These are phyloP conservation scores for Ictinia mississippiensis DNA, from an alignment of 2,797 vertebrate genomes.

Conservation along the genomic window DNA sequence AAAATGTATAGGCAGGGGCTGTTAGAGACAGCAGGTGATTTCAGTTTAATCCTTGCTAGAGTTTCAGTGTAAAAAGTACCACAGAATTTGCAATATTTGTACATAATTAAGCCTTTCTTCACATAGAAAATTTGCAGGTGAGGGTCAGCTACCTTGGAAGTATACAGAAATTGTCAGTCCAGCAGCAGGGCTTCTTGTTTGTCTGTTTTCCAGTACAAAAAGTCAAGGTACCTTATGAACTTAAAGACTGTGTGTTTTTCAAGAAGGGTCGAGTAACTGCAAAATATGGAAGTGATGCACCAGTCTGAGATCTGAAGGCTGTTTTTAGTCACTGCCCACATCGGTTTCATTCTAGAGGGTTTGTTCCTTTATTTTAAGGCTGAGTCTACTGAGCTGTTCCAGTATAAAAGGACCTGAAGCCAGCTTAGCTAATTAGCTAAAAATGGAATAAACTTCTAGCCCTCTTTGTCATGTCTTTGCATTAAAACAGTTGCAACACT, in stretches of 20 bases:
- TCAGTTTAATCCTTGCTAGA: neutral
- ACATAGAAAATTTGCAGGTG: neutral
- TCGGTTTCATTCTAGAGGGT: neutral
- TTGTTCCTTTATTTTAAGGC: neutral
- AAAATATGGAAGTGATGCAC: neutral
- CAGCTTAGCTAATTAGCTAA: neutral
- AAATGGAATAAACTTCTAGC: neutral
- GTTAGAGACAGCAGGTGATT: neutral
- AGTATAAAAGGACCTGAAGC: neutral
- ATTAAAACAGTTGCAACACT: neutral
- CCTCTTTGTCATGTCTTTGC: neutral
- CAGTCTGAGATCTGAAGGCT: neutral
- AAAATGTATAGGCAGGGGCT: neutral
- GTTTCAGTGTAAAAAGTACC: neutral
- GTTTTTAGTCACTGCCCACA: neutral
- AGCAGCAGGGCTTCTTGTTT: neutral
- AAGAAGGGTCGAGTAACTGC: neutral
- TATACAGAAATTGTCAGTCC: rapidly evolving
- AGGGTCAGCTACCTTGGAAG: neutral
- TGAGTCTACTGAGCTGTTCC: neutral
- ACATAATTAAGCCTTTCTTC: neutral
- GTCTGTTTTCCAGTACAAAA: neutral
- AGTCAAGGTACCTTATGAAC: neutral
- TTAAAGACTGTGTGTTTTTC: neutral
- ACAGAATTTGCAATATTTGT: neutral